Evolutionary conservation across 2,797 vertebrate species (phyloP).

Genomic region (Ispidina lecontei): DNA sequence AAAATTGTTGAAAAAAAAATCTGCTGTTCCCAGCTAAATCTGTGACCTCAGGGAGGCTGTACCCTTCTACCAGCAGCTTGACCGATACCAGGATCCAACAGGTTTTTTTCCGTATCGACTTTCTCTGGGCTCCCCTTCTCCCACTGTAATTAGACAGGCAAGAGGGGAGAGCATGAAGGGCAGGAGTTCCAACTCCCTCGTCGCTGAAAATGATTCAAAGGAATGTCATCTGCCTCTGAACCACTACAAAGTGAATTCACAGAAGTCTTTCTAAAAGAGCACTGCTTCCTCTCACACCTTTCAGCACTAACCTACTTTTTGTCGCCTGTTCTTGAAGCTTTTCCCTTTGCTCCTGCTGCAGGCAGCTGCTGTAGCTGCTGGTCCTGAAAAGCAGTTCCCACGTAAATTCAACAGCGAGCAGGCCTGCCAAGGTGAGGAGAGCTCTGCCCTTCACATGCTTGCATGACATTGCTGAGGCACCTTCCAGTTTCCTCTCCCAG

Average conservation of each 20-base stretch:
- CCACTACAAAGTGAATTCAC: not conserved
- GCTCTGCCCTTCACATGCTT: not conserved
- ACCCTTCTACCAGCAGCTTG: not conserved
- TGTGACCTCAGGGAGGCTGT: not conserved
- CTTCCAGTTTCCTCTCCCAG: not conserved
- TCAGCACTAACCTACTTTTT: constrained; percentile 9
- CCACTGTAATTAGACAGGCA: not conserved
- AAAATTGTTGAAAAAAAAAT: not conserved
- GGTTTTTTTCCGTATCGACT: constrained; percentile 1
- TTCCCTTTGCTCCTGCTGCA: not conserved
- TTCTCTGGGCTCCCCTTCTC: not conserved
- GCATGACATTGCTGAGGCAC: not conserved
- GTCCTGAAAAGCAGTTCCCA: not conserved
- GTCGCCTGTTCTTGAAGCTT: not conserved
- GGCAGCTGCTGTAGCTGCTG: not conserved
- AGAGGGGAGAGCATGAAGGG: not conserved
- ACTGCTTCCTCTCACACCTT: not conserved
- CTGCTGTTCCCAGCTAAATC: constrained; percentile 9
- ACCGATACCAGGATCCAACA: not conserved
- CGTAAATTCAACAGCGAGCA: not conserved
- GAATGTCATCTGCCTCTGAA: not conserved
- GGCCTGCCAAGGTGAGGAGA: not conserved
- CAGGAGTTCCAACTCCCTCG: not conserved
- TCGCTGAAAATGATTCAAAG: not conserved
- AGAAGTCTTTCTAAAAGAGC: not conserved